Evolutionary conservation across 2,888 invertebrate species (phyloP), one percentile per base, ranked within the genome.

Genomic region (Pterobdella sp.): DNA sequence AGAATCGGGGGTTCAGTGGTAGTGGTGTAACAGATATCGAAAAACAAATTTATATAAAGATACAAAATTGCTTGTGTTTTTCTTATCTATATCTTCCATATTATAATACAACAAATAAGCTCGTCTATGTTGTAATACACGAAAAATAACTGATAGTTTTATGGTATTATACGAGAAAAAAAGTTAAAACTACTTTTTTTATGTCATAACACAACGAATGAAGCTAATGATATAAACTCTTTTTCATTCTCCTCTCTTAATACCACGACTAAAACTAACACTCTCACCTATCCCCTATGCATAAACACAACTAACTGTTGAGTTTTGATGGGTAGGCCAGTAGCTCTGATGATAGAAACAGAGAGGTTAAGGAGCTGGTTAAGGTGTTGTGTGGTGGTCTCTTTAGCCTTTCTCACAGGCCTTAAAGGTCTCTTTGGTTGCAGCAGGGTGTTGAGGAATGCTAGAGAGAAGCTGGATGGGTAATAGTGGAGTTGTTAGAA

Each of bases 341-440:
- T 26, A 26, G 60, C 60, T n/a, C 60, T 56, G 60, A 56, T 22
- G n/a, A 56, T 26, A 14, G 7, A 18, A 26, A 56, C n/a, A 22
- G 7, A 18, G 60, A 56, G 60, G 4, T 22, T 14, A 26, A 56
- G 14, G 3, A 26, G 60, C 60, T 56, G 60, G 60, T 56, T 56
- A 3, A 56, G 60, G 60, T 3, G 60, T 4, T 56, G 60, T 26
- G n/a, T n/a, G 60, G 14, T 56, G 14, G 7, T n/a, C 4, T 56
- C 60, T 22, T 56, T 56, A 26, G 14, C 3, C n/a, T n/a, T 56
- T 26, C 60, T 56, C 10, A 56, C 60, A 14, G 60, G 60, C n/a
- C n/a, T 56, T 26, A 56, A n/a, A 18, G 60, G 60, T 56, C 60
- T 7, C 4, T 56, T 56, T 56, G 60, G 60, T 26, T 56, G 60